Evolutionary conservation across 2,113 vertebrate genomes (phyloP), one percentile per base, ranked within the genome.

Genomic region (Ailuropoda melanoleuca): DNA sequence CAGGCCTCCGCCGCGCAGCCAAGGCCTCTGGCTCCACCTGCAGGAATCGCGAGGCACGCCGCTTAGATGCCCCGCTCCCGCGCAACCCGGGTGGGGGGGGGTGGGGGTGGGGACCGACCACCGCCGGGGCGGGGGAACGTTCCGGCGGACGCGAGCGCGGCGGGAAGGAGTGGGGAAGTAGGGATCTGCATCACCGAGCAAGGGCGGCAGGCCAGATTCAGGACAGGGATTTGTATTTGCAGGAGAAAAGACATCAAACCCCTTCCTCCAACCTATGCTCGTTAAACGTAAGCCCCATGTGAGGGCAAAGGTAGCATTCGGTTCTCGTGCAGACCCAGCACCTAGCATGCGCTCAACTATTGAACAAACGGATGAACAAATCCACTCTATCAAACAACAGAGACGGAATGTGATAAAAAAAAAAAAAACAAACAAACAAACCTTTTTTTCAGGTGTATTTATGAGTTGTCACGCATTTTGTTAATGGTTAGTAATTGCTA

Each of bases 21-120:
- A 98, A 97, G 98, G 97, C 86, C 94, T 98, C 97, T 98, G 98
- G 98, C 98, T 98, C 99, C 99, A 98, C 97, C 98, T 99, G 94
- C 98, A 98, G 98, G 98, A 98, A 96, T 53, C 95, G 55, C n/a
- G 18, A 95, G 83, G 98, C 96, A 97, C 88, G 75, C 70, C 0
- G 3, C 15, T 4, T 0, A 23, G 39, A 19, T 2, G 1, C 80
- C 80, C 78, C 0, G 53, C 50, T 24, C 26, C 68, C 8, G 2
- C 88, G 1, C 88, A 5, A 46, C 10, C 24, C 24, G 0, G 64
- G 19, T 3, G 75, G 55, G 62, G 66, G 24, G 7, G 24, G 60
- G 13, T n/a, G n/a, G n/a, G n/a, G n/a, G n/a, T n/a, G n/a, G n/a
- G 48, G 8, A n/a, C 4, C 6, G 62, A 81, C 48, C 8, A 17